Evolutionary conservation across 2,888 invertebrate genomes (phyloP).

Genomic region (Lumbricus terrestris): DNA sequence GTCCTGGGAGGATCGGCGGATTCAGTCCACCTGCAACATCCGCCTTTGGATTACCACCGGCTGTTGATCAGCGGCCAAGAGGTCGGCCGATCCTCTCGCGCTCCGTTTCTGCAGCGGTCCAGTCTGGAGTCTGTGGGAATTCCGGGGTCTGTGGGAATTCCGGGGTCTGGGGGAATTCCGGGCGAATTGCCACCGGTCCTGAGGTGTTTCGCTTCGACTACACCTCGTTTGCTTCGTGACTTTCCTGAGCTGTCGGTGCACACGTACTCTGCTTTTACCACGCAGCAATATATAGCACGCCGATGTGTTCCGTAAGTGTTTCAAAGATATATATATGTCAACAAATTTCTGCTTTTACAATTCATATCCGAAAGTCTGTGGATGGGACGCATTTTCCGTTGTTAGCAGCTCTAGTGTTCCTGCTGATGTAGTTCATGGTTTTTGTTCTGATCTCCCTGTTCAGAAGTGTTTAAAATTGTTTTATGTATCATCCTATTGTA

Average conservation of each 20-base stretch:
- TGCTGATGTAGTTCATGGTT: background rate
- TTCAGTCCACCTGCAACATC: background rate
- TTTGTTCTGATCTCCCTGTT: background rate
- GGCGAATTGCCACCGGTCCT: background rate
- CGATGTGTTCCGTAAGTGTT: background rate
- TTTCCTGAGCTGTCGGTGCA: background rate
- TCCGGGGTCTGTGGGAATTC: no score
- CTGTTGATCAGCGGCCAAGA: background rate
- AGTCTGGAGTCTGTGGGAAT: background rate
- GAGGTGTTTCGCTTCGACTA: background rate
- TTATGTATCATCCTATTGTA: background rate
- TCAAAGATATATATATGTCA: background rate
- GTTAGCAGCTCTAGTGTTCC: background rate
- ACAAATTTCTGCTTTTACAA: background rate
- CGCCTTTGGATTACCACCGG: background rate
- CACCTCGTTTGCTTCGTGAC: background rate
- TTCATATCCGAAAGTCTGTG: background rate
- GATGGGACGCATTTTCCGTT: background rate
- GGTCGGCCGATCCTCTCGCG: constrained; percentile 5
- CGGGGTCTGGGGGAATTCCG: no score
- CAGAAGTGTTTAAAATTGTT: background rate
- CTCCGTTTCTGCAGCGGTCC: background rate
- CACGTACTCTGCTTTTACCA: background rate
- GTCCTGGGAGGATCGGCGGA: background rate
- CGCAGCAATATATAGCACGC: background rate